Conservation (phyloP, 1,140 invertebrate species). For the Drosophila takahashii region DNA sequence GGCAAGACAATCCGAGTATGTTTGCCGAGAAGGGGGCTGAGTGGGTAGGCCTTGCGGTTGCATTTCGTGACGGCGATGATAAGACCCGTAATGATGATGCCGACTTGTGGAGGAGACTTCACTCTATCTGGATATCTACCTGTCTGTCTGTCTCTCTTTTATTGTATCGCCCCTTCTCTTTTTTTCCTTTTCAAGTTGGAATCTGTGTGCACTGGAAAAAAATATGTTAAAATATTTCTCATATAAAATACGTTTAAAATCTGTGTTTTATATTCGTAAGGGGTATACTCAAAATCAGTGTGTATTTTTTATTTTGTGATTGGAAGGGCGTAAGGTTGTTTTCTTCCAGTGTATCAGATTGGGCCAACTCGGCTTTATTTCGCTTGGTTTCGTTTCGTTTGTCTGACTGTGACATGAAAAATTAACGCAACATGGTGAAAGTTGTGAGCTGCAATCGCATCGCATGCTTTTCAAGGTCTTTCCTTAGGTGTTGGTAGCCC, state of each 20-base stretch:
- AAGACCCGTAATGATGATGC: slow-evolving; percentile 47
- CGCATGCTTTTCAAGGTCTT: slow-evolving; percentile 78
- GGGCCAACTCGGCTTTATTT: slow-evolving; percentile 48
- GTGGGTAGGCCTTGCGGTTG: slow-evolving; percentile 49
- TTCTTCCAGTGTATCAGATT: slow-evolving; percentile 21
- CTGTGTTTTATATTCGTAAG: no score
- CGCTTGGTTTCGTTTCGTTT: slow-evolving; percentile 38
- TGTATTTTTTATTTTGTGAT: no score
- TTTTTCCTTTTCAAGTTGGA: slow-evolving; percentile 12
- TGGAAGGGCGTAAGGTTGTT: no score
- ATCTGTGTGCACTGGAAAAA: slow-evolving; percentile 13
- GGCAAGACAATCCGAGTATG: slow-evolving; percentile 40
- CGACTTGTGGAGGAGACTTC: slow-evolving; percentile 27
- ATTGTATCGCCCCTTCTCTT: slow-evolving; percentile 9
- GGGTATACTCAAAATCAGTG: no score
- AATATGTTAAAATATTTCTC: no score
- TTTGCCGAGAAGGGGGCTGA: neutral
- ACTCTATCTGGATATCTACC: slow-evolving; percentile 30
- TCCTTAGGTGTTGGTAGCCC: slow-evolving; percentile 18
- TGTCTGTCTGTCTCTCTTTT: slow-evolving; percentile 19
- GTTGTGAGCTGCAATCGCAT: slow-evolving; percentile 50
- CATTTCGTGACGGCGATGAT: slow-evolving; percentile 59
- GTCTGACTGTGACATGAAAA: slow-evolving; percentile 61
- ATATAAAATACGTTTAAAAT: no score
- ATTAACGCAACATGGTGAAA: slow-evolving; percentile 74